Percentiles rank a stretch among this genome's conserved stretches.
phyloP scores from a whole-genome alignment of 2,888 invertebrate genomes.

The Globia sparganii region DNA sequence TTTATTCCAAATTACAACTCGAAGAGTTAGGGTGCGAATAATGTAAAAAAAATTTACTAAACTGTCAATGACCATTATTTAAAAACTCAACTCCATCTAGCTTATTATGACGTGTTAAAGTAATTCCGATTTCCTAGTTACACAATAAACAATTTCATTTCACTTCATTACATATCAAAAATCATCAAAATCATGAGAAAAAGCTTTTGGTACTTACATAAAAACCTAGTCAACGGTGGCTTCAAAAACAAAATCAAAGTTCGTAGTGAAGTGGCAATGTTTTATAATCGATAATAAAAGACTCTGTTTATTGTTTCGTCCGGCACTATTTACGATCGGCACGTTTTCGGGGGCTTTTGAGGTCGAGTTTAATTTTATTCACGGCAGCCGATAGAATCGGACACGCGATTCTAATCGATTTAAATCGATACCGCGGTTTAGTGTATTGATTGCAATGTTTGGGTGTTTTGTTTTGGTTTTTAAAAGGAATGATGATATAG shows the following conservation, averaged over 20 bases:
- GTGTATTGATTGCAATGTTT: conserved; percentile 27
- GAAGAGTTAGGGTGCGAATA: too few species aligned
- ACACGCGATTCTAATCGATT: conserved; percentile 60
- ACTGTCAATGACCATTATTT: too few species aligned
- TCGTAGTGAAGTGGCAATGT: conserved; percentile 63
- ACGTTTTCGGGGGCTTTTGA: conserved; percentile 52
- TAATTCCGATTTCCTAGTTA: too few species aligned
- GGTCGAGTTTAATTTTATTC: conserved; percentile 69
- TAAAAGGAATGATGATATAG: too few species aligned
- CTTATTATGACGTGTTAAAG: too few species aligned
- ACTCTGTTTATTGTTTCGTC: conserved; percentile 63
- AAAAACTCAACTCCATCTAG: too few species aligned
- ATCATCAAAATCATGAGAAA: not conserved
- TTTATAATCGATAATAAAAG: conserved; percentile 65
- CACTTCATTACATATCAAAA: not conserved
- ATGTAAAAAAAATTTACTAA: too few species aligned
- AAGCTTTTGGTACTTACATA: not conserved
- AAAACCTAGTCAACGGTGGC: conserved; percentile 12
- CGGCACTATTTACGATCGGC: conserved; percentile 59
- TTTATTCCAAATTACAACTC: too few species aligned
- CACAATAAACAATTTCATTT: too few species aligned
- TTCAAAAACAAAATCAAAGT: conserved; percentile 52
- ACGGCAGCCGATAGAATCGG: conserved; percentile 42
- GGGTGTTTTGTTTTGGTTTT: not conserved
- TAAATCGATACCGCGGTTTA: conserved; percentile 36